Conservation (phyloP, 1,140 invertebrate species). For the Pseudomyrmex concolor region DNA sequence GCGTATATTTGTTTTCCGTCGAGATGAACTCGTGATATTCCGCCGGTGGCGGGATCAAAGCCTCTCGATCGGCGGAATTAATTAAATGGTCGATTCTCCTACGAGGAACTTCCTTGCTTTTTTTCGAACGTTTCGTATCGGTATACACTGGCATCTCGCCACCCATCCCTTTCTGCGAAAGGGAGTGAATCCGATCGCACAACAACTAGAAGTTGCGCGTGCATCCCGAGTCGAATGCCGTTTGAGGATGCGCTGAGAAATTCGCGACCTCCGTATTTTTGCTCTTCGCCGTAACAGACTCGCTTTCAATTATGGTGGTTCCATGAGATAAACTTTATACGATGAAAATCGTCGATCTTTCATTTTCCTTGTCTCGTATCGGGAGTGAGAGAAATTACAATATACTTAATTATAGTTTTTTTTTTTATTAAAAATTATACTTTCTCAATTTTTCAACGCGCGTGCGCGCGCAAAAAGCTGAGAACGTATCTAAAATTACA, state of each 20-base stretch:
- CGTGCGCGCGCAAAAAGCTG: background rate
- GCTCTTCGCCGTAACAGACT: background rate
- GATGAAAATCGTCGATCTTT: constrained; percentile 41
- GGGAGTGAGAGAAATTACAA: background rate
- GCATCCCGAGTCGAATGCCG: constrained; percentile 8
- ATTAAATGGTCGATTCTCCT: constrained; percentile 74
- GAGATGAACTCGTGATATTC: constrained; percentile 79
- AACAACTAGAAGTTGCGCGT: constrained; percentile 47
- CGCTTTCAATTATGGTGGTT: background rate
- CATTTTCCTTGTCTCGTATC: background rate
- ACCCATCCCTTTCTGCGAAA: background rate
- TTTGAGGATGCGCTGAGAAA: constrained; percentile 55
- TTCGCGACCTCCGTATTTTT: constrained; percentile 46
- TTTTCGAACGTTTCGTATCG: constrained; percentile 37
- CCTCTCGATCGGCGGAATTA: constrained; percentile 76
- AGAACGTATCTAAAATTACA: background rate
- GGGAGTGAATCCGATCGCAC: constrained; percentile 25
- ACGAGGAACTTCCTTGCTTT: constrained; percentile 64
- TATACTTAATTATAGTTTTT: background rate
- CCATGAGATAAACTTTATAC: constrained; percentile 12
- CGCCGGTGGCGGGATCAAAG: constrained; percentile 75
- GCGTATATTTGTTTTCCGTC: constrained; percentile 80
- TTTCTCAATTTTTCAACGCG: background rate
- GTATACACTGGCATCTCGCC: constrained; percentile 14
- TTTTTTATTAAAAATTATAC: background rate